Evolutionary conservation across 2,113 vertebrate genomes (phyloP).

Genomic region (Ginglymostoma cirratum): DNA sequence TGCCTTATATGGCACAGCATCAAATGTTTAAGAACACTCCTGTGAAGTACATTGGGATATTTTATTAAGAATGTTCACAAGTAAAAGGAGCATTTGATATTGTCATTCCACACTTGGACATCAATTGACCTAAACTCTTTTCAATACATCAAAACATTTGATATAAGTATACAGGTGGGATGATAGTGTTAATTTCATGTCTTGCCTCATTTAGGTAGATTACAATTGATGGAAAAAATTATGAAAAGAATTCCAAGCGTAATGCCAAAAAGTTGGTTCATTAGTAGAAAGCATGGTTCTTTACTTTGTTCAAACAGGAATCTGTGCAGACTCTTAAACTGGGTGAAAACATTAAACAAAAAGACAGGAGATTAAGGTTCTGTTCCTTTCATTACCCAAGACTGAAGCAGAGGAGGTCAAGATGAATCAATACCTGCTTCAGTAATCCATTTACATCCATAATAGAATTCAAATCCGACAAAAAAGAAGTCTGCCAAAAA

Average conservation of each 20-base stretch:
- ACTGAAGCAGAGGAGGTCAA: not conserved
- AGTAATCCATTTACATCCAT: constrained; percentile 7
- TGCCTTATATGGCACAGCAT: too few relatives aligned
- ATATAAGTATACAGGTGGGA: not conserved
- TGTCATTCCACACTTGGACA: not conserved
- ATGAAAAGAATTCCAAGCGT: not conserved
- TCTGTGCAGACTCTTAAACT: not conserved
- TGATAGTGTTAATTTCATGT: not conserved
- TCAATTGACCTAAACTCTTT: not conserved
- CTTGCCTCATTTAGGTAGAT: too few relatives aligned
- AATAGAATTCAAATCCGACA: not conserved
- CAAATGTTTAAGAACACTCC: too few relatives aligned
- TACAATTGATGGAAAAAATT: not conserved
- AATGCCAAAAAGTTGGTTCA: not conserved
- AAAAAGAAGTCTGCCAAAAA: constrained; percentile 2
- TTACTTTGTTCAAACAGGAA: not conserved
- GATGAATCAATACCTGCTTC: not conserved
- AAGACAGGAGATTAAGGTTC: not conserved
- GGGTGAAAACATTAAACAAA: not conserved
- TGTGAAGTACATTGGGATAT: too few relatives aligned
- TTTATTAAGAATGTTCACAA: too few relatives aligned
- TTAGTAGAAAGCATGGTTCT: not conserved
- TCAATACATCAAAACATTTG: not conserved
- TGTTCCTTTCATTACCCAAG: not conserved
- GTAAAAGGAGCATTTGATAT: not conserved